Conservation (phyloP, 2,113 vertebrate genomes). For the Myocastor coypus region DNA sequence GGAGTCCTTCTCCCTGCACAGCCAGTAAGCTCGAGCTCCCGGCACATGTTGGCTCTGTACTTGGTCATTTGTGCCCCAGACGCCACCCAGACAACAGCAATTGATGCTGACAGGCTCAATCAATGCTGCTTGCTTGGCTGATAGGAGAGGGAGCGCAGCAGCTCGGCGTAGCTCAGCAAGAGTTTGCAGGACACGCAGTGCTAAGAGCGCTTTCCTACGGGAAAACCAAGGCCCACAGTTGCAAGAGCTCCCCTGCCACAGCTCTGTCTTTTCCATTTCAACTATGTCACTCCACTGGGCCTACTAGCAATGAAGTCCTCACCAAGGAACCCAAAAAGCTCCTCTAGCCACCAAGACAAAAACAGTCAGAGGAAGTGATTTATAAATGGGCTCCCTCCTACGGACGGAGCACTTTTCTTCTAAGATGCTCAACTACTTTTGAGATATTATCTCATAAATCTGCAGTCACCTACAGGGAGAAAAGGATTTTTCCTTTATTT, state of each 20-base stretch:
- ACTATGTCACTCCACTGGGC: too few relatives aligned
- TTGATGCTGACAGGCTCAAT: background rate
- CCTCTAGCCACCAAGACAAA: background rate
- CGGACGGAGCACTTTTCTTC: conserved; percentile 43
- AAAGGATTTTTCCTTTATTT: conserved; percentile 3
- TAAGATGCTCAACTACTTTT: conserved; percentile 46
- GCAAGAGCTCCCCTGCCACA: too few relatives aligned
- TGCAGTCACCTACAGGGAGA: background rate
- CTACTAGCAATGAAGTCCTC: background rate
- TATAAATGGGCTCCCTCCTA: background rate
- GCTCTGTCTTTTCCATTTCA: background rate
- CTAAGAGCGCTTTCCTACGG: background rate
- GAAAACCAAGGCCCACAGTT: background rate
- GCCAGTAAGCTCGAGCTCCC: background rate
- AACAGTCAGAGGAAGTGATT: conserved; percentile 45
- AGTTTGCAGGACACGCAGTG: background rate
- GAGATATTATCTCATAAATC: conserved; percentile 60
- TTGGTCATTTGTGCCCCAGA: background rate
- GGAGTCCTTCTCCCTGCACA: background rate
- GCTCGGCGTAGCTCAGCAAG: background rate
- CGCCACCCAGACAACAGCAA: background rate
- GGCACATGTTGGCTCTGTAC: background rate
- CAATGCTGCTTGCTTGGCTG: background rate
- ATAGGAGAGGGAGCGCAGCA: background rate
- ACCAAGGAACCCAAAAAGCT: background rate